Base-by-base conservation (phyloP, 2,797 vertebrate genomes). In the Spinibarbus caldwelli region DNA sequence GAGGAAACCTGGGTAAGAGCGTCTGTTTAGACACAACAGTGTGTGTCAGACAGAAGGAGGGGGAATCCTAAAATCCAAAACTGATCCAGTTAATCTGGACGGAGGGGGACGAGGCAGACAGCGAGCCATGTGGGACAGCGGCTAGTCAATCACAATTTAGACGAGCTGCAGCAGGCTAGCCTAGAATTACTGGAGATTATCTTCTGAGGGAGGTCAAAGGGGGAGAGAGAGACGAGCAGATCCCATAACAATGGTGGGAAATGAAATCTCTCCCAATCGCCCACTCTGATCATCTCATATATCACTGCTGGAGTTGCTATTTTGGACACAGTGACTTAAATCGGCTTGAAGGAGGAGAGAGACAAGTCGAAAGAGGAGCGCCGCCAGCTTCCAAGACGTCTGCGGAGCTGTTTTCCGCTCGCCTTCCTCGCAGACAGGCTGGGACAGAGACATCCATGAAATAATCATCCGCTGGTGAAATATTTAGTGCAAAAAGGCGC, bases 151-250 rank as follows among this genome's bases (percentile, higher is more conserved):
- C 93, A 93, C 93, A 94, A 93, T 93, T 94, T 92, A 91, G 92
- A 89, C 45, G 70, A 92, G 91, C 91, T 91, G 90, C 90, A 91
- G 93, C 78, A 52, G 86, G 91, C 91, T 86, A 90, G 90, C 87
- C 85, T 91, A 91, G 93, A 93, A 94, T 95, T 95, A 94, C 91
- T 86, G 90, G 80, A 93, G 94, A 94, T 95, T 95, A 95, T 93
- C 89, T 90, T 84, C 81, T 86, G 89, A 78, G 84, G 79, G 57
- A 82, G 26, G 29, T 78, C 71, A 76, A 76, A 80, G 29, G 86
- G 68, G 11, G 82, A 82, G 81, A 59, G 57, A 43, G 88, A 89
- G 87, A 72, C 80, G 19, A 86, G 78, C 72, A 79, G 87, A 93
- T 93, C 91, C 86, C 84, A 88, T 90, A 88, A 89, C 89, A 88